These are phyloP conservation scores for Teleopsis dalmanni DNA, from an alignment of 1,140 invertebrate genomes.

Conservation along the genomic window DNA sequence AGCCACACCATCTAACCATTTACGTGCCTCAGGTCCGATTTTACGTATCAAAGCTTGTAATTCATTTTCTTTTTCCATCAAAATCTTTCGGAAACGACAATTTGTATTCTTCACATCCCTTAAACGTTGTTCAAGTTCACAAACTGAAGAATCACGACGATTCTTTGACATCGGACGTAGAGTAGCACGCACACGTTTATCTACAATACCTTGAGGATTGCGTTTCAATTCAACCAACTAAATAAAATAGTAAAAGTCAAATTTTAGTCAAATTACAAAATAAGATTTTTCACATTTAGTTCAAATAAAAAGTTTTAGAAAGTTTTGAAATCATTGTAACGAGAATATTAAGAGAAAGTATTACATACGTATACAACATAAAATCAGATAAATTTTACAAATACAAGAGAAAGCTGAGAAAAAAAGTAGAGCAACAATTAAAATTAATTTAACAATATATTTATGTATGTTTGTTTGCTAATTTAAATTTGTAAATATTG, in stretches of 20 bases:
- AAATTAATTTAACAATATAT: too few relatives aligned
- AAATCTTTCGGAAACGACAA: slow-evolving; percentile 66
- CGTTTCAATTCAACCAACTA: slow-evolving; percentile 81
- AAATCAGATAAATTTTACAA: too few relatives aligned
- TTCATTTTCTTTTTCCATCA: slow-evolving; percentile 72
- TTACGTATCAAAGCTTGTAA: slow-evolving; percentile 52
- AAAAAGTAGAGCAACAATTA: too few relatives aligned
- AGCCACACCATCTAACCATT: slow-evolving; percentile 42
- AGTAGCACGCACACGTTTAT: slow-evolving; percentile 70
- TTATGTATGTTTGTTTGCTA: too few relatives aligned
- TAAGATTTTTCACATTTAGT: too few relatives aligned
- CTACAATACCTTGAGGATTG: slow-evolving; percentile 77
- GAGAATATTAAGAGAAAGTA: too few relatives aligned
- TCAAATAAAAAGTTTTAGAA: not conserved
- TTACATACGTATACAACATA: too few relatives aligned
- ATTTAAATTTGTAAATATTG: too few relatives aligned
- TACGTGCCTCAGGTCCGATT: slow-evolving; percentile 38
- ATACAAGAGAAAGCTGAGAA: too few relatives aligned
- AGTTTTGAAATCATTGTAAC: slow-evolving; percentile 8
- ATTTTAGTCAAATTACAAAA: not conserved
- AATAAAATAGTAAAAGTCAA: slow-evolving; percentile 16
- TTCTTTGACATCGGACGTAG: slow-evolving; percentile 67
- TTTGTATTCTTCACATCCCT: slow-evolving; percentile 71
- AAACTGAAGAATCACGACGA: slow-evolving; percentile 59
- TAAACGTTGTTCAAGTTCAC: slow-evolving; percentile 68